Evolutionary conservation across 2,797 vertebrate species (phyloP).

Genomic region (Sciaenops ocellatus): DNA sequence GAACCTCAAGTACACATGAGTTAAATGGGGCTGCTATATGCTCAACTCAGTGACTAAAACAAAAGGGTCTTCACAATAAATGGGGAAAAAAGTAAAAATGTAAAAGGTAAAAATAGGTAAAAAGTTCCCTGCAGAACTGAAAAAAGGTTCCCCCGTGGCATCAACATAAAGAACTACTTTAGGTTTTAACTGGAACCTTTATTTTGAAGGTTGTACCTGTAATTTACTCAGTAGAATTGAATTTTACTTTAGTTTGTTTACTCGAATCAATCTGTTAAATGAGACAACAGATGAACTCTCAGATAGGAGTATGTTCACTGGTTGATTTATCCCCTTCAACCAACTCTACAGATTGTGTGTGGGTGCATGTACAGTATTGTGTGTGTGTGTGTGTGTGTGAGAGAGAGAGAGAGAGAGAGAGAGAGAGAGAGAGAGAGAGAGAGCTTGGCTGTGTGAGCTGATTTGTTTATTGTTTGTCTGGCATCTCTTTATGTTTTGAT

Average conservation of each 20-base stretch:
- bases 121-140: too few relatives aligned
- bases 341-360: slow-evolving; percentile 7
- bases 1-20: too few relatives aligned
- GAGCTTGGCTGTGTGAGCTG: slow-evolving; percentile 13
- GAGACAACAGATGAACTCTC: not conserved
- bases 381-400: slow-evolving; percentile 16
- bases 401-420: not conserved
- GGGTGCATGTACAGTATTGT: slow-evolving; percentile 7
- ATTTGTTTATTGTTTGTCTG: slow-evolving; percentile 68
- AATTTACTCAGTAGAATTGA: not conserved
- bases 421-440: not conserved
- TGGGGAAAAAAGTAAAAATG: too few relatives aligned
- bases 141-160: too few relatives aligned
- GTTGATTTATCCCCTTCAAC: not conserved
- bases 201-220: not conserved
- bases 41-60: too few relatives aligned
- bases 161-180: too few relatives aligned
- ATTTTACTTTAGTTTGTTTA: too few relatives aligned
- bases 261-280: not conserved
- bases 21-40: too few relatives aligned
- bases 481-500: slow-evolving; percentile 61
- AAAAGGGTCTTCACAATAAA: too few relatives aligned
- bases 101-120: too few relatives aligned
- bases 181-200: too few relatives aligned
- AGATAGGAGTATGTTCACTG: not conserved